phyloP scores from a whole-genome alignment of 2,113 vertebrate genomes.

The Pachyramphus minor region DNA sequence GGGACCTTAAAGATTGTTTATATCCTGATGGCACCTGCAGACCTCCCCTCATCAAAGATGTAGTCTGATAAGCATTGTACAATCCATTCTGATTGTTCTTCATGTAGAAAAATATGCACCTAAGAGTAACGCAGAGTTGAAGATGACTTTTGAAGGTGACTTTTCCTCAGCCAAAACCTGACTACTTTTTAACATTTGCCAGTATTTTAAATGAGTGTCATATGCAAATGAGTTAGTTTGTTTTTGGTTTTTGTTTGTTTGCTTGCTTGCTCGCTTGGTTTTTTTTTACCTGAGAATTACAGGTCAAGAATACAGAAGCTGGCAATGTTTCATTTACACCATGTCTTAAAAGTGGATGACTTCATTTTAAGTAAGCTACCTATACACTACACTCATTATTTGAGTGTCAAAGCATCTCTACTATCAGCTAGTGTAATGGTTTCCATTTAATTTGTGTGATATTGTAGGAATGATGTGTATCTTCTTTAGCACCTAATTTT shows the following conservation, averaged over 20 bases:
- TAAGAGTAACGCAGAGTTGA: neutral
- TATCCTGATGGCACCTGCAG: neutral
- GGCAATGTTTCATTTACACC: neutral
- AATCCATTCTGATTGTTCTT: neutral
- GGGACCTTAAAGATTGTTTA: neutral
- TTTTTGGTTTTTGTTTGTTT: neutral
- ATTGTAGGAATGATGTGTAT: neutral
- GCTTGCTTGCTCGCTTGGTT: fast-evolving
- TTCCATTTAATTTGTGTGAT: neutral
- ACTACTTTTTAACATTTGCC: neutral
- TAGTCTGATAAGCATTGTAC: neutral
- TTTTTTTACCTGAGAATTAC: neutral
- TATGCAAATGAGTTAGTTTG: neutral
- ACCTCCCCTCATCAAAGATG: neutral
- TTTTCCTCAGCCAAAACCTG: neutral
- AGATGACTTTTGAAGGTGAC: neutral
- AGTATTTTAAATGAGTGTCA: neutral
- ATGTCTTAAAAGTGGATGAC: neutral
- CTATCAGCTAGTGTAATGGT: neutral
- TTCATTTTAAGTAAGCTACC: neutral
- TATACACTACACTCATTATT: neutral
- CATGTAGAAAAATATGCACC: neutral
- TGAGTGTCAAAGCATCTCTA: neutral
- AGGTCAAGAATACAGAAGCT: neutral
- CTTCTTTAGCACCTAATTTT: neutral